A percentile compares a stretch with the other conserved stretches of the same genome.
Evolutionary conservation across 2,888 invertebrate genomes (phyloP).

Genomic region (Andrena praecox): DNA sequence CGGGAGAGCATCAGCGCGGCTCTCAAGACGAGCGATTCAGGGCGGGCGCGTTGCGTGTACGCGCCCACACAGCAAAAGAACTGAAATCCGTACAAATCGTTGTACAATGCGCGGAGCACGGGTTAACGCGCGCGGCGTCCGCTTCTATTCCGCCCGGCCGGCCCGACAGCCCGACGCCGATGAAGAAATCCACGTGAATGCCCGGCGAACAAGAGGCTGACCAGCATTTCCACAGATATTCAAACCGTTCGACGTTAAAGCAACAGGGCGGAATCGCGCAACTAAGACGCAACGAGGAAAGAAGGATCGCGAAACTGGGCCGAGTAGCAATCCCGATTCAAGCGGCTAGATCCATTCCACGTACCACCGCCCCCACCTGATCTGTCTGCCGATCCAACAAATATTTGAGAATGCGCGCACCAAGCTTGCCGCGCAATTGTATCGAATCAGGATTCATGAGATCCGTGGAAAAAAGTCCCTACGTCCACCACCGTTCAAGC

Average conservation of each 20-base stretch:
- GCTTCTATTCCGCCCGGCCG: conserved; percentile 40
- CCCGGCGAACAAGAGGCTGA: conserved; percentile 46
- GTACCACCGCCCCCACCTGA: not conserved
- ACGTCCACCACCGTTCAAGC: not conserved
- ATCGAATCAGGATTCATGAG: conserved; percentile 23
- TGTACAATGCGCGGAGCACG: conserved; percentile 48
- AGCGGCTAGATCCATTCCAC: conserved; percentile 10
- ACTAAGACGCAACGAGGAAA: conserved; percentile 47
- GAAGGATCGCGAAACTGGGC: conserved; percentile 41
- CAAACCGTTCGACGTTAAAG: conserved; percentile 32
- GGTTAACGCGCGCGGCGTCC: conserved; percentile 46
- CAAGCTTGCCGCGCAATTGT: not conserved
- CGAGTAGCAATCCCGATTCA: conserved; percentile 7
- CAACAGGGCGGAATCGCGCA: conserved; percentile 37
- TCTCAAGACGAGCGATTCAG: conserved; percentile 65
- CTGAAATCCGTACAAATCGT: conserved; percentile 64
- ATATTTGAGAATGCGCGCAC: not conserved
- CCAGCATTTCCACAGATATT: conserved; percentile 39
- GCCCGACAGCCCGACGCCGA: conserved; percentile 48
- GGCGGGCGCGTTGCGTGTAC: conserved; percentile 52
- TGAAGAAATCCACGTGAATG: conserved; percentile 61
- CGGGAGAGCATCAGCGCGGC: conserved; percentile 40
- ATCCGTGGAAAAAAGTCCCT: not conserved
- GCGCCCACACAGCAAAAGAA: conserved; percentile 56
- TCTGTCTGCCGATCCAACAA: conserved; percentile 5